Conservation (phyloP, 2,888 invertebrate species). For the Acrocyrtus sp. region DNA sequence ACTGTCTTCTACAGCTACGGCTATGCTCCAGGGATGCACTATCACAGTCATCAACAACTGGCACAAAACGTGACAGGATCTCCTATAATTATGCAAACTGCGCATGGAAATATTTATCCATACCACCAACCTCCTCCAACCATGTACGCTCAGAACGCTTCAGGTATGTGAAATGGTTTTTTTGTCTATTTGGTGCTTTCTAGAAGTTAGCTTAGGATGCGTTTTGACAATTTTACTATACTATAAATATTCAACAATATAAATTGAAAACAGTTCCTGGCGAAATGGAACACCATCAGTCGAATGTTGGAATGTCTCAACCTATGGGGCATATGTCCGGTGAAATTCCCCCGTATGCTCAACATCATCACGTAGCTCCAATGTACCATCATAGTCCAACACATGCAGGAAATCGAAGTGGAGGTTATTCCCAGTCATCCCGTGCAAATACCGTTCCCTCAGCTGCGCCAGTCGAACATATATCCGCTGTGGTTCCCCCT, state of each 20-base stretch:
- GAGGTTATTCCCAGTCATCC: constrained; percentile 26
- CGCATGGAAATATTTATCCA: constrained; percentile 27
- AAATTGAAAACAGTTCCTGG: constrained; percentile 35
- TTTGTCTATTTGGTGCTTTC: background rate
- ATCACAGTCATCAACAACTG: constrained; percentile 53
- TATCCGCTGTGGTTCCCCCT: background rate
- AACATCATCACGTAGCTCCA: constrained; percentile 48
- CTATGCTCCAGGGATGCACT: constrained; percentile 42
- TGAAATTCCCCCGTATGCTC: constrained; percentile 54
- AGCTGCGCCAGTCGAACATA: background rate
- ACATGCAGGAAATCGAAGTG: constrained; percentile 33
- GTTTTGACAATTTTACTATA: too few species aligned
- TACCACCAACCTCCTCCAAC: constrained; percentile 41
- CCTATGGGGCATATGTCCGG: constrained; percentile 41
- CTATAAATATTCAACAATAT: too few species aligned
- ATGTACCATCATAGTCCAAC: constrained; percentile 46
- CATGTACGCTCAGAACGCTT: constrained; percentile 42
- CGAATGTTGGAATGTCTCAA: constrained; percentile 35
- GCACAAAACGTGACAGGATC: constrained; percentile 60
- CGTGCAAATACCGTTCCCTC: constrained; percentile 18
- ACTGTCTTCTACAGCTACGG: constrained; percentile 30
- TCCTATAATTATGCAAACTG: constrained; percentile 58
- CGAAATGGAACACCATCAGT: constrained; percentile 51
- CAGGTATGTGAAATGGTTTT: constrained; percentile 12
- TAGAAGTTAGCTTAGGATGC: background rate